Evolutionary conservation across 2,888 invertebrate genomes (phyloP), one percentile per base, ranked within the genome.

Genomic region (Heteromurus nitidus): DNA sequence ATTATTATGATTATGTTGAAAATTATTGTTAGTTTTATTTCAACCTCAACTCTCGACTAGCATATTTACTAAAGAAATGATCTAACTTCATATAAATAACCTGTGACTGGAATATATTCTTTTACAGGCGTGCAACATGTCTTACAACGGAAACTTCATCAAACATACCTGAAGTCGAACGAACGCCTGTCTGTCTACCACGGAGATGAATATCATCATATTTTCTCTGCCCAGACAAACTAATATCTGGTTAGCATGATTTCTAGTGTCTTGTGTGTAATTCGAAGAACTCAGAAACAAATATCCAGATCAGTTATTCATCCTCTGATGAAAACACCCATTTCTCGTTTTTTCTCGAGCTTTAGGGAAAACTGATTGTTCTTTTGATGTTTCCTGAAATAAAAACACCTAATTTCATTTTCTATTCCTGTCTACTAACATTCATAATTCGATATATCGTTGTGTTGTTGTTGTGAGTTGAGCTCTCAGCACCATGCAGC

Each of bases 121-220:
- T n/a, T n/a, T n/a, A n/a, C n/a, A n/a, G n/a, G n/a, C 13, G 13
- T 36, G 36, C 5, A 36, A 36, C 5, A 36, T 9, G 36, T 36
- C 5, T 44, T 44, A n/a, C 13, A 44, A 44, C 44, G 44, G 44
- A 44, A 44, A 44, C 44, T 44, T 44, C 44, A 44, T n/a, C n/a
- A n/a, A n/a, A n/a, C n/a, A n/a, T n/a, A n/a, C n/a, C n/a, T n/a
- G n/a, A n/a, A n/a, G n/a, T n/a, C n/a, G n/a, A n/a, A n/a, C n/a
- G n/a, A 69, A 77, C 28, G 77, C 77, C 77, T 69, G 77, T 62
- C 69, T 77, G 77, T 77, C 77, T 77, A 62, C 47, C 36, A 44
- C 30, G 24, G 44, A 58, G 58, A 74, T 73, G 36, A 36, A 28
- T 55, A 65, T 74, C 65, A 44, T 30, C 55, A 68, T 72, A 75